Percentiles rank a stretch among this genome's conserved stretches.
phyloP scores from a whole-genome alignment of 1,140 invertebrate species.

The Laupala kohalensis region DNA sequence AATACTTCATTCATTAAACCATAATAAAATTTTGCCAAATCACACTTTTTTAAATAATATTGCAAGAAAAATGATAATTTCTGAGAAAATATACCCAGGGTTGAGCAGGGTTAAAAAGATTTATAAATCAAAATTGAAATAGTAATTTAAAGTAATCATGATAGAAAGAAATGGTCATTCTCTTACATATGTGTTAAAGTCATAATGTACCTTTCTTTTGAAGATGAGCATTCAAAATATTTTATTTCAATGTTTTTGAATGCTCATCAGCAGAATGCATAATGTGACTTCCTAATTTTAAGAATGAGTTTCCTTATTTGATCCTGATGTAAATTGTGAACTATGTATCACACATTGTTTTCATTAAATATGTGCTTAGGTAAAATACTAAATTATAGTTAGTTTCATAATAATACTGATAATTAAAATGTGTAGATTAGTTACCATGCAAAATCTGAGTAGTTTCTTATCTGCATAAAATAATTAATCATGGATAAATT shows the following conservation, averaged over 20 bases:
- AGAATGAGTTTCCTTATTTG: background rate
- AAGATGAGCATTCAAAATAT: background rate
- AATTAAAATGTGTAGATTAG: background rate
- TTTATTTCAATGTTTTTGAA: background rate
- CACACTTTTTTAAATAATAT: background rate
- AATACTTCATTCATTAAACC: background rate
- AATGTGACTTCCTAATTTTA: background rate
- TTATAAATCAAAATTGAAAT: background rate
- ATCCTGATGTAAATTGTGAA: background rate
- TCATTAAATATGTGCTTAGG: background rate
- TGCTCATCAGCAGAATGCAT: background rate
- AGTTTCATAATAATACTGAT: background rate
- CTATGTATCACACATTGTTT: background rate
- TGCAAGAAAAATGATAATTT: background rate
- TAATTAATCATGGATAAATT: background rate
- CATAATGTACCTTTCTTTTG: background rate
- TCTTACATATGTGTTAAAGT: background rate
- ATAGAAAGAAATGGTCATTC: background rate
- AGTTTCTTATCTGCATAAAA: background rate
- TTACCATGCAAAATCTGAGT: background rate
- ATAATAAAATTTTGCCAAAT: background rate
- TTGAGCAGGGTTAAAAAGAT: background rate
- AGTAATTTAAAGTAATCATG: background rate
- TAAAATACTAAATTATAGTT: background rate
- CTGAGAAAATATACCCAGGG: background rate